A percentile compares a stretch with the other conserved stretches of the same genome.
phyloP scores from a whole-genome alignment of 2,797 vertebrate genomes.

The Eulemur albifrons region DNA sequence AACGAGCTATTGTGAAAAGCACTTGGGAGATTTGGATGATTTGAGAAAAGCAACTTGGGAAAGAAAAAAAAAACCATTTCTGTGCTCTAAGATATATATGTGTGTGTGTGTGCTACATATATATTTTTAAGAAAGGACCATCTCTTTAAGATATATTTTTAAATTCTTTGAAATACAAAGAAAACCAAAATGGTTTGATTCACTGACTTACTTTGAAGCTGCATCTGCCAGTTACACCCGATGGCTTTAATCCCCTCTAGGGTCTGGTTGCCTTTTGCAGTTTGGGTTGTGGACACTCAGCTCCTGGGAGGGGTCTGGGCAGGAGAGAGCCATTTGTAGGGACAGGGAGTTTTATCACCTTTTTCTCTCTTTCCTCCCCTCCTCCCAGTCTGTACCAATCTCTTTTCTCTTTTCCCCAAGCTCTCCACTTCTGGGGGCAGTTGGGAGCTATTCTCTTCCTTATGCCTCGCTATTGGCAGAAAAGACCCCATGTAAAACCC shows the following conservation, averaged over 20 bases:
- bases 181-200: conserved; percentile 74
- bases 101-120: neutral
- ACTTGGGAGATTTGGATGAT: conserved; percentile 64
- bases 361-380: neutral
- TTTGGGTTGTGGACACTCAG: conserved; percentile 26
- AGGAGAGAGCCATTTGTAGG: neutral
- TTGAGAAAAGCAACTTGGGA: conserved; percentile 46
- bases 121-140: conserved; percentile 69
- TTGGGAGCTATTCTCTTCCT: neutral
- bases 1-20: conserved; percentile 47
- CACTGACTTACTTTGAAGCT: conserved; percentile 63
- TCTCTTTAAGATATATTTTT: conserved; percentile 67
- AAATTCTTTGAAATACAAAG: conserved; percentile 67
- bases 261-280: conserved; percentile 45
- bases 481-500: neutral
- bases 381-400: neutral
- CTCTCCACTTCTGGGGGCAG: neutral
- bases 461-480: conserved; percentile 37
- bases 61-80: neutral
- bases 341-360: neutral
- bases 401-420: neutral
- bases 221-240: conserved; percentile 52
- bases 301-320: conserved; percentile 3
- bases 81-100: conserved; percentile 7
- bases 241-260: conserved; percentile 52